These are phyloP conservation scores for Temnothorax rugatulus DNA, from an alignment of 2,888 invertebrate genomes.

Conservation along the genomic window DNA sequence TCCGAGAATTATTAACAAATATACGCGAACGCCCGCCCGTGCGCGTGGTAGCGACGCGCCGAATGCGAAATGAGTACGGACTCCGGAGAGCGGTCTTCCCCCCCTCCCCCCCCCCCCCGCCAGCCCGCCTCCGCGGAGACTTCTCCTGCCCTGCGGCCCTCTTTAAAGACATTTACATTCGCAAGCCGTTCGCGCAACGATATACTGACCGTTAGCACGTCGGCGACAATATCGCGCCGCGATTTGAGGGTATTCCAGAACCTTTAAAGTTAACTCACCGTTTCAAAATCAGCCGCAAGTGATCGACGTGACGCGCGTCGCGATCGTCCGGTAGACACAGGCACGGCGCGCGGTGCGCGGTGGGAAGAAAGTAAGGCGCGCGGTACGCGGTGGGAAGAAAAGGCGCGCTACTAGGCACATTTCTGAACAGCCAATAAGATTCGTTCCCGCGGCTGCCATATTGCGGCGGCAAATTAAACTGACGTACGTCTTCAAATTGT, in stretches of 20 bases:
- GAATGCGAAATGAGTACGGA: conserved; percentile 43
- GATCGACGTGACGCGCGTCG: not conserved
- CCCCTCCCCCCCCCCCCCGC: no score
- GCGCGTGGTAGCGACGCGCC: conserved; percentile 11
- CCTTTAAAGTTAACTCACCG: not conserved
- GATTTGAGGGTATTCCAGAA: not conserved
- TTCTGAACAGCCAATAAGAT: no score
- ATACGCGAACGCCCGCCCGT: conserved; percentile 18
- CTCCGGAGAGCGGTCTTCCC: not conserved
- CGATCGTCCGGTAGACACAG: not conserved
- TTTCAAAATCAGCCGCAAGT: not conserved
- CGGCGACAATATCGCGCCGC: not conserved
- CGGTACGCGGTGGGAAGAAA: no score
- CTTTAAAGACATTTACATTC: conserved; percentile 44
- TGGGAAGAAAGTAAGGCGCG: no score
- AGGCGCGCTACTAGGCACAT: no score
- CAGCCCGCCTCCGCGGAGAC: not conserved
- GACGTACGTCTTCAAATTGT: no score
- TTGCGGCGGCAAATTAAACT: no score
- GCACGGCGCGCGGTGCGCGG: no score
- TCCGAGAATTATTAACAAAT: conserved; percentile 53
- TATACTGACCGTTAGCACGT: conserved; percentile 9
- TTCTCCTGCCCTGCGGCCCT: not conserved
- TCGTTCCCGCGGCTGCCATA: no score
- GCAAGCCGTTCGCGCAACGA: not conserved